Percentiles rank a stretch among this genome's conserved stretches.
Conservation (phyloP, 1,140 invertebrate genomes). For the Phocides pigmalion region DNA sequence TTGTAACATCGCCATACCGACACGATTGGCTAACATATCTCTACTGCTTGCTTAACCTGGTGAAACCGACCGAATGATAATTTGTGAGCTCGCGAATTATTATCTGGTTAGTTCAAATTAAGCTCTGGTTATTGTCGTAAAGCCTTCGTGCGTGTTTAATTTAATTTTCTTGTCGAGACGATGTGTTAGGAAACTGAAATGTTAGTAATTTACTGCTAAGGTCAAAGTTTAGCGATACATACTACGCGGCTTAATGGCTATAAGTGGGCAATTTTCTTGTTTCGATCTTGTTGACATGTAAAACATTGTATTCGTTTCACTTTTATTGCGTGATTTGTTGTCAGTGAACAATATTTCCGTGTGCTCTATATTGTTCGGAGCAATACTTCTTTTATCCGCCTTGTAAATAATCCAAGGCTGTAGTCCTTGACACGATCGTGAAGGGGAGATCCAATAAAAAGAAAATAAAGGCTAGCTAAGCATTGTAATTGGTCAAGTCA, state of each 20-base stretch:
- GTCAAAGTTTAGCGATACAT: conserved; percentile 2
- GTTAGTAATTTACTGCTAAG: conserved; percentile 39
- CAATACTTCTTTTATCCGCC: neutral
- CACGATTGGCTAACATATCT: conserved; percentile 53
- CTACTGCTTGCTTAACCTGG: conserved; percentile 72
- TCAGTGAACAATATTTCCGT: no score
- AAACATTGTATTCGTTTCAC: no score
- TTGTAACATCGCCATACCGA: conserved; percentile 12
- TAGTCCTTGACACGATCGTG: neutral
- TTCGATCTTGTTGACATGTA: neutral
- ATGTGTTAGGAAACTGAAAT: conserved; percentile 38
- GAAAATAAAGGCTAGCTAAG: conserved; percentile 48
- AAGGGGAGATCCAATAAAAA: conserved; percentile 19
- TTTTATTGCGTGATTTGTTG: neutral
- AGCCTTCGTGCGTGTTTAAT: conserved; percentile 72
- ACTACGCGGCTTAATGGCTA: neutral
- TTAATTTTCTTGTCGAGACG: conserved; percentile 59
- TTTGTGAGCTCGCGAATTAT: conserved; percentile 63
- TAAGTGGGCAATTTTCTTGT: conserved; percentile 8
- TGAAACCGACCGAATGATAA: conserved; percentile 68
- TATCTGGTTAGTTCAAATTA: conserved; percentile 50
- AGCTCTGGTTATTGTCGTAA: conserved; percentile 63
- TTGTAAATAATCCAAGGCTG: neutral
- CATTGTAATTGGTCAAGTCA: conserved; percentile 48
- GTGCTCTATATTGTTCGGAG: neutral